Evolutionary conservation across 2,113 vertebrate genomes (phyloP).

Genomic region (Rhinolophus sinicus): DNA sequence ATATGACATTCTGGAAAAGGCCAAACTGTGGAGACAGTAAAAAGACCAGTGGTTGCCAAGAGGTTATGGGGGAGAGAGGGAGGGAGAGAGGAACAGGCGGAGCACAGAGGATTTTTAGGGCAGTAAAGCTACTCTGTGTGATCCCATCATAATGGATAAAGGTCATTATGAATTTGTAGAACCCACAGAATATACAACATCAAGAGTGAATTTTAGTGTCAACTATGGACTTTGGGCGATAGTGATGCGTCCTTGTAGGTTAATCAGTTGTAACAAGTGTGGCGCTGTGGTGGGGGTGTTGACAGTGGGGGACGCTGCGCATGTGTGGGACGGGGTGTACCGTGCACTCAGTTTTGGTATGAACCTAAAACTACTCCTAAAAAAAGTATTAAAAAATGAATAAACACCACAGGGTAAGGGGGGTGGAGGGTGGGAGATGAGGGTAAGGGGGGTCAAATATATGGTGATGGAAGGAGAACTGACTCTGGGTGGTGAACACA

Average conservation of each 20-base stretch:
- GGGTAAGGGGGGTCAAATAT: too few species aligned
- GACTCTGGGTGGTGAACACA: too few species aligned
- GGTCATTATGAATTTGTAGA: background rate
- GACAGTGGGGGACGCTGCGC: background rate
- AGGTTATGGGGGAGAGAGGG: too few species aligned
- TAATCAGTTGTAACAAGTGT: background rate
- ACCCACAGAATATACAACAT: background rate
- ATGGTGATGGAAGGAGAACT: too few species aligned
- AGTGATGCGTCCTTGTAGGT: background rate
- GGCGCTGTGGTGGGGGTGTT: background rate
- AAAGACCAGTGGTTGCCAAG: background rate
- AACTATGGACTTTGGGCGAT: background rate
- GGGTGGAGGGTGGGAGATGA: too few species aligned
- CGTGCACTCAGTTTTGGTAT: background rate
- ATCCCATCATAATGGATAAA: background rate
- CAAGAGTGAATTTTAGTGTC: background rate
- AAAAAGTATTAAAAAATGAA: background rate
- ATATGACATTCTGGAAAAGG: constrained; percentile 2
- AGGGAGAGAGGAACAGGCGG: background rate
- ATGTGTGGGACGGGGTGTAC: background rate
- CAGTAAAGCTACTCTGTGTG: background rate
- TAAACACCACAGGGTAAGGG: too few species aligned
- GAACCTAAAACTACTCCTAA: background rate
- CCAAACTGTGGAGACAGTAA: background rate
- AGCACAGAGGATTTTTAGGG: background rate